Evolutionary conservation across 2,113 vertebrate species (phyloP), one percentile per base, ranked within the genome.

Genomic region (Pomatostomus ruficeps): DNA sequence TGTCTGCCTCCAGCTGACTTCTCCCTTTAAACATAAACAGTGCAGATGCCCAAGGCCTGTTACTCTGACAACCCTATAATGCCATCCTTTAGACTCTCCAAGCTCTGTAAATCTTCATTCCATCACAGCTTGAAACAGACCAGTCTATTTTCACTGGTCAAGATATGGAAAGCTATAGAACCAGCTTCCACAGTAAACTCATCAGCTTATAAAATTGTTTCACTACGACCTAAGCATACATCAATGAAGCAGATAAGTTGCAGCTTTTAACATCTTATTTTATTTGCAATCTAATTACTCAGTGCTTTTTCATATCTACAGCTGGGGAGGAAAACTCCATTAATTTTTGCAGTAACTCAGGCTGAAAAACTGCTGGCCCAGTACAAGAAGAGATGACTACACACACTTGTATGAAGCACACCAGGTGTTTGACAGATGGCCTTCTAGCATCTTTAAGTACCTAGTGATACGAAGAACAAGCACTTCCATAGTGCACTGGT

Each of bases 1-100:
- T 93, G 85, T 94, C 93, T 96, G 82, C 88, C 79, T 95, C 94
- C 85, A 93, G 88, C 94, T 94, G 95, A 96, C 72, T 95, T 96
- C 45, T 94, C 55, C 79, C 59, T 88, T 94, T 88, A 91, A 95
- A 88, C 4, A 12, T 78, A 96, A 97, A 95, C 93, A 96, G 67
- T 45, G 57, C 46, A 81, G 90, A 88, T 90, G 96, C 59, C 92
- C 65, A 45, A 93, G 79, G 75, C 51, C 68, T 90, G 91, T 95
- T 95, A 90, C 94, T 96, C 85, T 96, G 93, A 97, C 82, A 95
- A 95, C 93, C 82, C 75, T 35, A 22, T 71, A 86, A 93, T 77
- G 90, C 68, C 90, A 93, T 94, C 82, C 79, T 88, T 96, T 86
- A 63, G 75, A 74, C 88, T 91, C 79, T 71, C 85, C 91, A 79